Evolutionary conservation across 2,888 invertebrate species (phyloP), one percentile per base, ranked within the genome.

Genomic region (Scaptomyza flava): DNA sequence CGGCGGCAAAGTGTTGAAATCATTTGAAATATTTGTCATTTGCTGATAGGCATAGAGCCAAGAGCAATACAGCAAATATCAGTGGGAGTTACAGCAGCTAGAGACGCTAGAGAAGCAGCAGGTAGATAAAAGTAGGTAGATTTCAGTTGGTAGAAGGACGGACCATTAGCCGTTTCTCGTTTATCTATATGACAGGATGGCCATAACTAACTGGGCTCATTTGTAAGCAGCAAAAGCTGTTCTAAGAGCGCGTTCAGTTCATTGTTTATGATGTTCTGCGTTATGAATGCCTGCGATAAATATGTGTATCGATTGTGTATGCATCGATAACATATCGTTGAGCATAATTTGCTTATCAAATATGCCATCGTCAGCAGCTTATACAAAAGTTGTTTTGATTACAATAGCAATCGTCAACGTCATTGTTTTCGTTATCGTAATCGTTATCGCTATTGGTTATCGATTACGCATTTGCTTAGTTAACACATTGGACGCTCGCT

Each of bases 11-110:
- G 84, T 89, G 89, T 85, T 85, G 84, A 85, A 89, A 79, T 87
- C 89, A 87, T 85, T 89, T 89, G 87, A 89, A 87, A 89, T 87
- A 87, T 89, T 89, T 85, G 84, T 89, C 89, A 89, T 85, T 87
- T 56, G 63, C 66, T 61, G 88, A 87, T 87, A 85, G 80, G 31
- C 66, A 20, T 6, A 14, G 38, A 23, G n/a, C 33, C 42, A 23
- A 43, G 23, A 12, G n/a, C 57, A 31, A 36, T 23, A 34, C n/a
- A 47, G 20, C n/a, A 43, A 42, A 41, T 17, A 31, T 9, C 20
- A 42, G 48, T 30, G 14, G 64, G 56, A 48, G 77, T 47, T 46
- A 34, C 31, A 43, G 45, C 14, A n/a, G 34, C 33, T 11, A 9
- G 20, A 1, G 2, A 14, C 1, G 46, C 12, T 48, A 0, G 9